These are phyloP conservation scores for Eristalis intricaria DNA, from an alignment of 2,888 invertebrate genomes.

Conservation along the genomic window DNA sequence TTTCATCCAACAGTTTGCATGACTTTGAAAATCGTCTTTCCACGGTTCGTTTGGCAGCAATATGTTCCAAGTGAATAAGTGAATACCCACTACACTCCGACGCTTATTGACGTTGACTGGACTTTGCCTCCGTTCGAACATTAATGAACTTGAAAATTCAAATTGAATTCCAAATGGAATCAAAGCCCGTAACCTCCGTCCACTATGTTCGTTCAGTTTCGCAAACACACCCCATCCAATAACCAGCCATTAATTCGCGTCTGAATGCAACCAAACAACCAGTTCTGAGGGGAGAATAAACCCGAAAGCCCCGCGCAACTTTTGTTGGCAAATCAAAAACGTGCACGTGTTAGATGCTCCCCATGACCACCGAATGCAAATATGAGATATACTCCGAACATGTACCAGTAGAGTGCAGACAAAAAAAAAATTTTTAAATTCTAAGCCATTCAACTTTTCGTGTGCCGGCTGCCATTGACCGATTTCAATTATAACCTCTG, in stretches of 20 bases:
- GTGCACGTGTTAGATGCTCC: constrained; percentile 31
- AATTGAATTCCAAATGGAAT: constrained; percentile 32
- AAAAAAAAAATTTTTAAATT: constrained; percentile 26
- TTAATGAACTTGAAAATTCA: constrained; percentile 58
- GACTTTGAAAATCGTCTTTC: not conserved
- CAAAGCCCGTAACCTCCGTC: constrained; percentile 8
- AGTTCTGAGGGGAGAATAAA: constrained; percentile 24
- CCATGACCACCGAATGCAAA: constrained; percentile 22
- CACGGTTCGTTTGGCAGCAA: not conserved
- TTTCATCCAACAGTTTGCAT: not conserved
- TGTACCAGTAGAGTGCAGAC: constrained; percentile 21
- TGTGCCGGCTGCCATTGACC: constrained; percentile 57
- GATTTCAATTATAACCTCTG: constrained; percentile 56
- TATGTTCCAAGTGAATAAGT: not conserved
- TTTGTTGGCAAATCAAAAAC: constrained; percentile 24
- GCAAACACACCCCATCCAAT: constrained; percentile 28
- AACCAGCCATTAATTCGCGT: constrained; percentile 39
- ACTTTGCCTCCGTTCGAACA: not conserved
- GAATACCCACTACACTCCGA: not conserved
- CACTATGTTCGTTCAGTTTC: constrained; percentile 29
- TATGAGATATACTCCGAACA: constrained; percentile 13
- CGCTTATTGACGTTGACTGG: not conserved
- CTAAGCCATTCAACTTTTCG: constrained; percentile 58
- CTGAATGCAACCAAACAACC: constrained; percentile 33
- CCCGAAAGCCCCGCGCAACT: not conserved